Percentiles rank a stretch among this genome's conserved stretches.
These are phyloP conservation scores for Scomberomorus guttatus DNA, from an alignment of 2,797 vertebrate species.

Conservation along the genomic window DNA sequence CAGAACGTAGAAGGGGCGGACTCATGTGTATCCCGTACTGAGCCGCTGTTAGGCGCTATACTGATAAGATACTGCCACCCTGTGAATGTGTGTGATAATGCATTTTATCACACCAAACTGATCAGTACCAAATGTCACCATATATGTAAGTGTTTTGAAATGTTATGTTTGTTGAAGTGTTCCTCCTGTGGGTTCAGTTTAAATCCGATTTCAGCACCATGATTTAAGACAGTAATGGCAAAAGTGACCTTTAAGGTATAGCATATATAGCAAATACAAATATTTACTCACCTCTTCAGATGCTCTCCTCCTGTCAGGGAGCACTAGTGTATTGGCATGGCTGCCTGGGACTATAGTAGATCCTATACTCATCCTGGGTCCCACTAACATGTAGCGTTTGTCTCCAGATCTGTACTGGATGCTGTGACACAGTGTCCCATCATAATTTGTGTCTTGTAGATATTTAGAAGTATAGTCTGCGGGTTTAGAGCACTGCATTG, in stretches of 20 bases:
- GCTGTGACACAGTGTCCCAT: no score
- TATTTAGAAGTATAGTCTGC: no score
- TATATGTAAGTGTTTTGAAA: background rate
- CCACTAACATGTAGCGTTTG: no score
- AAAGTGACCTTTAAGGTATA: rapidly evolving
- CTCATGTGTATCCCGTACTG: background rate
- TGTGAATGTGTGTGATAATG: constrained; percentile 22
- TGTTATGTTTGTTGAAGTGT: background rate
- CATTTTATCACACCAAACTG: background rate
- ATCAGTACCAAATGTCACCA: no score
- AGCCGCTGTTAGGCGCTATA: background rate
- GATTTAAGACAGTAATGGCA: background rate
- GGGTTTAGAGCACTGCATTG: no score
- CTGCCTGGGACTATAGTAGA: no score
- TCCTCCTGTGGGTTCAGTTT: rapidly evolving
- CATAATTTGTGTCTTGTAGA: no score
- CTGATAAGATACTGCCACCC: constrained; percentile 57
- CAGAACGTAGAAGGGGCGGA: constrained; percentile 1
- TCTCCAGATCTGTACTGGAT: no score
- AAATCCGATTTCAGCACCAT: background rate
- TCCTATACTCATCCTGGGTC: no score
- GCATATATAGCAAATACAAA: background rate
- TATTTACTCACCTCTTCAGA: constrained; percentile 33
- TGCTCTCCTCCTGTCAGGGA: no score
- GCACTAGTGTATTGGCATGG: no score